Evolutionary conservation across 2,113 vertebrate genomes (phyloP), one percentile per base, ranked within the genome.

Genomic region (Hystrix brachyura): DNA sequence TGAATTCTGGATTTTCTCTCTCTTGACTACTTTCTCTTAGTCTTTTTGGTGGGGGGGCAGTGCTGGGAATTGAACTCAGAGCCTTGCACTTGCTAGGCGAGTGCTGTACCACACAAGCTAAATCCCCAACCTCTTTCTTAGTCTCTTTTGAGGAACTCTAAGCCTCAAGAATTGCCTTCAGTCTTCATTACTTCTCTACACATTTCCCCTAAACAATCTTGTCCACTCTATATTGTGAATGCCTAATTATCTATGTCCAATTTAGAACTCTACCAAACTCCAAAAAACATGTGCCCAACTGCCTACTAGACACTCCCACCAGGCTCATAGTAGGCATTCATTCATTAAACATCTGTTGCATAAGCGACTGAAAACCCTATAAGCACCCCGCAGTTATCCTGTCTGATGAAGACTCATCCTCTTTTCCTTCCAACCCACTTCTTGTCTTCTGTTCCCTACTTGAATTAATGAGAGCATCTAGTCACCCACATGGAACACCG

Each of bases 1-100:
- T 80, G 43, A 92, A 57, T 90, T 96, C 60, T 91, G 59, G 17
- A 65, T 79, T 76, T 96, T 90, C 46, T 94, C 8, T n/a, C 43
- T 65, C 19, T 90, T 76, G 9, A 13, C 55, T 88, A 43, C 53
- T 76, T 95, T 79, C 60, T 57, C 74, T 90, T 82, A 14, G 13
- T 34, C 19, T 87, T 80, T 90, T 92, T 87, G 38, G 38, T 2
- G 38, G 38, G 38, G 38, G 38, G 38, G 2, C 38, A 38, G 38
- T 38, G 38, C 38, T 38, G 38, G 38, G 38, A 38, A 38, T 38
- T 38, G 38, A 38, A 38, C 38, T 38, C 38, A 38, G 38, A 38
- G 38, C 38, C 38, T 38, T 38, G 38, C 38, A 38, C 38, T 38
- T 38, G 38, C 38, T 38, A 38, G 38, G 38, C 38, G 38, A 38